These are phyloP conservation scores for Protaetia brevitarsis DNA, from an alignment of 1,140 invertebrate genomes.

Conservation along the genomic window DNA sequence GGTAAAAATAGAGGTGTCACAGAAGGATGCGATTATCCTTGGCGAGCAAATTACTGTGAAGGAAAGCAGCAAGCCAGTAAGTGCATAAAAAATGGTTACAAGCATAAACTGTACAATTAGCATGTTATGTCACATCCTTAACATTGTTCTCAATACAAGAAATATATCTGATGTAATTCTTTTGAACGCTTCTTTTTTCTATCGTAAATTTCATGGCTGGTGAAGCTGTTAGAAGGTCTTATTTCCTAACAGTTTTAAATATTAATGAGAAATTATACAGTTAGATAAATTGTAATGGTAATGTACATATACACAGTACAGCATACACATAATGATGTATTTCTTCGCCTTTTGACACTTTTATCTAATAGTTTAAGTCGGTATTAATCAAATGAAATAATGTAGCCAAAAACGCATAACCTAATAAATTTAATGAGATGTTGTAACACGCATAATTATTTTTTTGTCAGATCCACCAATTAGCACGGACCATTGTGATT, in stretches of 20 bases:
- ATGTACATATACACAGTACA: too few relatives aligned
- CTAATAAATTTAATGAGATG: neutral
- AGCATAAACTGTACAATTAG: neutral
- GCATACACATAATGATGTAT: too few relatives aligned
- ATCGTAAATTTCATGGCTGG: neutral
- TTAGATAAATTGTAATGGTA: too few relatives aligned
- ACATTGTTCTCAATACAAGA: neutral
- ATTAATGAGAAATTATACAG: too few relatives aligned
- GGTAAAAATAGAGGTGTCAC: slow-evolving; percentile 82
- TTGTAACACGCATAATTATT: neutral
- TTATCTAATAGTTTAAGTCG: too few relatives aligned
- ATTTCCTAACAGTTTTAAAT: too few relatives aligned
- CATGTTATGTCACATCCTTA: slow-evolving; percentile 1
- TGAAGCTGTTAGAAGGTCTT: neutral
- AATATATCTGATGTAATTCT: neutral
- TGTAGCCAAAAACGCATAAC: too few relatives aligned
- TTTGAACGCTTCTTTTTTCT: neutral
- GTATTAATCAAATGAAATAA: neutral
- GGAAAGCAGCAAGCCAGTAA: slow-evolving; percentile 69
- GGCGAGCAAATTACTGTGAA: slow-evolving; percentile 83
- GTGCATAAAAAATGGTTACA: slow-evolving; percentile 39
- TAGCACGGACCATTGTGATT: slow-evolving; percentile 82
- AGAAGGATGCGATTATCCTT: slow-evolving; percentile 85
- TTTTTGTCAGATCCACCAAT: slow-evolving; percentile 72
- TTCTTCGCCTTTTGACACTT: too few relatives aligned